Percentiles rank a stretch among this genome's conserved stretches.
Evolutionary conservation across 1,140 invertebrate species (phyloP).

Genomic region (Hormaphis cornu): DNA sequence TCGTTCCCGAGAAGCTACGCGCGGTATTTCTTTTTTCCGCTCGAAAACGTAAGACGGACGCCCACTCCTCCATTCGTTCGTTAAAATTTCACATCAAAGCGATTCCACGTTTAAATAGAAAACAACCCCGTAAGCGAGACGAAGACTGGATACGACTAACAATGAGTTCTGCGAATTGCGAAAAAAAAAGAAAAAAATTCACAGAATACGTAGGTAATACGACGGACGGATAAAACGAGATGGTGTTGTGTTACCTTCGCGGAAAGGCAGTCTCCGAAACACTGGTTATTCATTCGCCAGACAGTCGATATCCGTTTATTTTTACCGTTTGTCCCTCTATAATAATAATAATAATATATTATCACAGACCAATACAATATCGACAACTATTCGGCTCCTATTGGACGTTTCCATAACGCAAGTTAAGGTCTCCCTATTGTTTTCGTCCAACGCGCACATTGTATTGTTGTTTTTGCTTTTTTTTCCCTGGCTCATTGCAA

Average conservation of each 20-base stretch:
- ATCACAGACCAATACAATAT: conserved; percentile 18
- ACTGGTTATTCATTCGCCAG: conserved; percentile 5
- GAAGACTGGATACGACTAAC: not conserved
- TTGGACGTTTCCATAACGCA: conserved; percentile 14
- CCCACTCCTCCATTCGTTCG: not conserved
- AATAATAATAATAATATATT: not conserved
- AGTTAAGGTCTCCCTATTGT: not conserved
- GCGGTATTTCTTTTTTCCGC: too few species aligned
- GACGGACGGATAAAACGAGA: not conserved
- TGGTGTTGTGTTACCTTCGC: conserved; percentile 18
- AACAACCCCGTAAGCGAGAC: not conserved
- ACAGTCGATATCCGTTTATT: conserved; percentile 29
- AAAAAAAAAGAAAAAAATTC: too few species aligned
- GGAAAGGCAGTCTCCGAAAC: conserved; percentile 3
- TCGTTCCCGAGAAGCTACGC: not conserved
- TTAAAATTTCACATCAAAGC: not conserved
- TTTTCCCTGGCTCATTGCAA: not conserved
- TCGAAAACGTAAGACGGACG: not conserved
- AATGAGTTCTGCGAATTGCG: not conserved
- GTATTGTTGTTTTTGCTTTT: too few species aligned
- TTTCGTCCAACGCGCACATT: too few species aligned
- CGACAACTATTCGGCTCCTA: conserved; percentile 16
- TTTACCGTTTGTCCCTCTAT: not conserved
- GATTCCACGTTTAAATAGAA: not conserved
- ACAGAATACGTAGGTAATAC: not conserved